These are phyloP conservation scores for Tenualosa ilisha DNA, from an alignment of 2,797 vertebrate genomes.

Conservation along the genomic window DNA sequence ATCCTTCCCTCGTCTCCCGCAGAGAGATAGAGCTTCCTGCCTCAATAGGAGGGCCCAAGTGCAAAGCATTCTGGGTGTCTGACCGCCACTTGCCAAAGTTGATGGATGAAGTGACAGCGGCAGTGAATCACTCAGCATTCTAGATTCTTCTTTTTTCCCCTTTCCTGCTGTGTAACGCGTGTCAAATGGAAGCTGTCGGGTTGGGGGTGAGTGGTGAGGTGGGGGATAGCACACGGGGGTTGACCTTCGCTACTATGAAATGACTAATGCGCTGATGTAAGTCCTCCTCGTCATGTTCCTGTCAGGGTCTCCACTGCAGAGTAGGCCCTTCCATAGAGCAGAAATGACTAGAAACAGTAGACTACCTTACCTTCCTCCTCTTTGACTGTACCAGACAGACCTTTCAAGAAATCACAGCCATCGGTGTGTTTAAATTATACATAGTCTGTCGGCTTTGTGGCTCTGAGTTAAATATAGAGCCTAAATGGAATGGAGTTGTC, in stretches of 20 bases:
- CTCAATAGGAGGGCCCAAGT: not conserved
- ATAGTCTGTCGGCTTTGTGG: not conserved
- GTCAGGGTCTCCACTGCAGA: not conserved
- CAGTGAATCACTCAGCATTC: not conserved
- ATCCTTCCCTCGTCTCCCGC: not conserved
- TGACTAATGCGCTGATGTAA: not conserved
- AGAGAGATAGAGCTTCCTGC: not conserved
- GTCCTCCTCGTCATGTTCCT: not conserved
- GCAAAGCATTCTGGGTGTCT: not conserved
- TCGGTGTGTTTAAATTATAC: constrained; percentile 19
- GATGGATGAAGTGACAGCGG: not conserved
- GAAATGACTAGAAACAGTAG: not conserved
- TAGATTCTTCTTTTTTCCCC: not conserved
- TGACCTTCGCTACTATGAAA: not conserved
- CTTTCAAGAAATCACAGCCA: not conserved
- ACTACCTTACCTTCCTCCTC: not conserved
- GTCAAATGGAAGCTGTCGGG: not conserved
- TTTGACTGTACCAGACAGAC: not conserved
- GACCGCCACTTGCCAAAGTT: not conserved
- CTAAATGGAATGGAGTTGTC: not conserved
- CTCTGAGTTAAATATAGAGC: constrained; percentile 9
- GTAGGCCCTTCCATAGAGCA: not conserved
- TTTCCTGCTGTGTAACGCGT: not conserved
- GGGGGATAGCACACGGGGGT: not conserved
- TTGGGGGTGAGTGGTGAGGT: too few species aligned